Evolutionary conservation across 1,140 invertebrate species (phyloP).

Genomic region (Drosophila aff.): DNA sequence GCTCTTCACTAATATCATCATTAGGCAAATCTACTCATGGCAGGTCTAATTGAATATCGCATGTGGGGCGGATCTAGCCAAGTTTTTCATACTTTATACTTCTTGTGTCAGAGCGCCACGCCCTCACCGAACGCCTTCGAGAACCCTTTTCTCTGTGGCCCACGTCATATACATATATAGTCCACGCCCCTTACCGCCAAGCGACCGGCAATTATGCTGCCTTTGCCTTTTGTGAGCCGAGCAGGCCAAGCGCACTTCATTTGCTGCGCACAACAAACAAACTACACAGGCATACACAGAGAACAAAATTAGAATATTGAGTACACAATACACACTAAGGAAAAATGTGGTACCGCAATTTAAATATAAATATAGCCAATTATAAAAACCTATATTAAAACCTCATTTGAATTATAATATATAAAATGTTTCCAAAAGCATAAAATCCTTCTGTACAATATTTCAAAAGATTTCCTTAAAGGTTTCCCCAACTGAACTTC

Average conservation of each 20-base stretch:
- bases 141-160: background rate
- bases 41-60: conserved; percentile 30
- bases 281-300: conserved; percentile 16
- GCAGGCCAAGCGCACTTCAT: conserved; percentile 58
- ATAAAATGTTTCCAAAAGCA: too few relatives aligned
- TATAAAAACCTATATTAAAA: background rate
- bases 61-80: conserved; percentile 3
- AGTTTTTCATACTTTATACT: conserved; percentile 18
- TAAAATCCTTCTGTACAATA: background rate
- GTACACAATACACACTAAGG: too few relatives aligned
- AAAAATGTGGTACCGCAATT: background rate
- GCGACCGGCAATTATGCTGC: conserved; percentile 59
- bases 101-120: conserved; percentile 20
- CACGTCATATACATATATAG: conserved; percentile 8
- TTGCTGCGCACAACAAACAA: conserved; percentile 47
- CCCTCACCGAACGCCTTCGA: conserved; percentile 5
- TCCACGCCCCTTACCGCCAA: conserved; percentile 18
- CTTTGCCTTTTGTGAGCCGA: conserved; percentile 33
- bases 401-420: too few relatives aligned
- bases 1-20: background rate
- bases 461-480: background rate
- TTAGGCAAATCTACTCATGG: conserved; percentile 2
- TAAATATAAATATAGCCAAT: background rate
- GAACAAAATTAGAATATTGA: background rate
- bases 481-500: background rate